Base-by-base conservation (phyloP, 2,888 invertebrate genomes). In the Entomobrya proxima region DNA sequence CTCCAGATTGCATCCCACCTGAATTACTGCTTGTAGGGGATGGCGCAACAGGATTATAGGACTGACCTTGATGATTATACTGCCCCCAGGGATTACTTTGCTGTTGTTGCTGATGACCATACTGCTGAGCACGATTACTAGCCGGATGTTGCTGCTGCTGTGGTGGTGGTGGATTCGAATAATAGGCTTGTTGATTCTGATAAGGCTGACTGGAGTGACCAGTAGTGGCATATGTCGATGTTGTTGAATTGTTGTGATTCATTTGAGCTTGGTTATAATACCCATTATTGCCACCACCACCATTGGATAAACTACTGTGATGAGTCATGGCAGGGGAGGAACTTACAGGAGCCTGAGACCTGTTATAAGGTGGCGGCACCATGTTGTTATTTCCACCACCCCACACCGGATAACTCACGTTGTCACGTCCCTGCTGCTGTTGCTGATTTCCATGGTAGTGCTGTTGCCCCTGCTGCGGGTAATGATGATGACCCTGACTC, bases 201-300 rank as follows among this genome's bases (percentile, higher is more conserved):
- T 84, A 77, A 40, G 76, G 50, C 52, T 76, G 83, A 47, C 27
- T 72, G 13, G 50, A 37, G 30, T 15, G 55, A 32, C 75, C 40
- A 32, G 24, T 24, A 24, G 21, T 24, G 30, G 18, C 6, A 15
- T 40, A 72, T 18, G 50, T 13, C 27, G 84, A 30, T 11, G 44
- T 27, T 27, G n/a, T 18, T 2, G 24, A 2, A 30, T 64, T 44
- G 47, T 78, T 37, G 35, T 78, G 58, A 27, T 77, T 47, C 24
- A 52, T 5, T 72, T 84, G 84, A 69, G 77, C 77, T 69, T 84
- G 77, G 24, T 77, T 77, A n/a, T 77, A 69, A 58, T 78, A 69
- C 30, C 5, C 5, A 7, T n/a, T 40, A 18, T 44, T 78, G n/a
- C 21, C 50, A 9, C 47, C 67, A n/a, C 21, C 40, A n/a, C n/a